Evolutionary conservation across 1,140 invertebrate species (phyloP), one percentile per base, ranked within the genome.

Genomic region (Hetaerina americana): DNA sequence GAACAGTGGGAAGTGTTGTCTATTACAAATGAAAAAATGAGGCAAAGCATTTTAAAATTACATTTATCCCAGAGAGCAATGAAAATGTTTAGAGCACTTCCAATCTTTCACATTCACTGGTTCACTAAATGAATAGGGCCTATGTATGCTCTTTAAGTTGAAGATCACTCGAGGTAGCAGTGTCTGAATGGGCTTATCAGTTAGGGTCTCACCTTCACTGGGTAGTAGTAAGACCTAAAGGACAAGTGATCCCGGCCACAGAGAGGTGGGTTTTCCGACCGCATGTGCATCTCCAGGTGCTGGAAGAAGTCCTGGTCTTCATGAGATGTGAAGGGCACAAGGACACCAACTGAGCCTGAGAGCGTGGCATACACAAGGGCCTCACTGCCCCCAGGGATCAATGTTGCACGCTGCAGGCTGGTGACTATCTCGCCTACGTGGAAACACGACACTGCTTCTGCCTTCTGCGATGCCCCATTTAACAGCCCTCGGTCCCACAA

Each of bases 271-370:
- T 98, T 93, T 81, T 99, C 97, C 68, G 93, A 94, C 66, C 98
- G 84, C 95, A 99, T 97, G 80, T 99, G 96, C 97, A 99, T 99
- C 81, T 99, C 98, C 70, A 99, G 82, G 84, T 99, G 95, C 81
- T 99, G 97, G 83, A 99, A 99, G 78, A 99, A 99, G 79, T 99
- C 97, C 76, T 97, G 95, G 81, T 99, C 97, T 84, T 99, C 97
- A 78, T 97, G 91, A 27, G 96, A 97, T 0, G 96, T 97, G 77
- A 99, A 99, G 0, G 98, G 96, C 12, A 99, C 93, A 5, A 99
- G 84, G 40, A 98, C 96, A 0, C 97, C 98, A 0, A 99, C 91
- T 5, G 93, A 90, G 12, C 98, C 98, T 74, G 94, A 96, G 0
- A 99, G 78, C 0, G 97, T 99, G 0, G 96, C 94, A 77, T 99